phyloP scores from a whole-genome alignment of 1,140 invertebrate species.

The Acromyrmex echinatior region DNA sequence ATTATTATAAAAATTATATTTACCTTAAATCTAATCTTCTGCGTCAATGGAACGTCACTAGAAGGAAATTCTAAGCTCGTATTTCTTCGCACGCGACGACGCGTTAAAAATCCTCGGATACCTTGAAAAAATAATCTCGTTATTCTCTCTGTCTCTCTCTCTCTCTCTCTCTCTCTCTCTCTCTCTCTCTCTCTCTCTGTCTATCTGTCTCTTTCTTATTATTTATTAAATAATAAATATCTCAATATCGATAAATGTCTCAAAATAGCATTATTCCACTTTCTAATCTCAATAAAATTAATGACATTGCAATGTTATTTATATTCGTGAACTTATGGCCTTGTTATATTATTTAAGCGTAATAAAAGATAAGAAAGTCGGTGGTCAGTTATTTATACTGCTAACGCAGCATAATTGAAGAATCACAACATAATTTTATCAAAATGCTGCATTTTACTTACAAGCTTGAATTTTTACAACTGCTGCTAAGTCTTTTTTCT shows the following conservation, averaged over 20 bases:
- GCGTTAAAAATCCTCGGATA: conserved; percentile 78
- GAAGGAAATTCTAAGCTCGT: conserved; percentile 70
- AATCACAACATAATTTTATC: conserved; percentile 11
- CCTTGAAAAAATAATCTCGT: conserved; percentile 62
- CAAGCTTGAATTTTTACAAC: conserved; percentile 81
- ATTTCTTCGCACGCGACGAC: conserved; percentile 68
- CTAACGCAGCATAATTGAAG: conserved; percentile 22
- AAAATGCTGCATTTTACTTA: conserved; percentile 60
- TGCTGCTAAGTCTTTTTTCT: conserved; percentile 70
- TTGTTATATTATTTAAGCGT: conserved; percentile 14
- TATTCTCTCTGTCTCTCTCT: not conserved
- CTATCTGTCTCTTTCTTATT: not conserved
- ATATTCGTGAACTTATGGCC: not conserved
- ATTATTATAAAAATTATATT: conserved; percentile 53
- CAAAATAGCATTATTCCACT: not conserved
- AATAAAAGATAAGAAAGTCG: conserved; percentile 33
- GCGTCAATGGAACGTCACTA: conserved; percentile 73
- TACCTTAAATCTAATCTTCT: conserved; percentile 69
- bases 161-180: no score
- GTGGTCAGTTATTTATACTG: not conserved
- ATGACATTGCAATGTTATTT: not conserved
- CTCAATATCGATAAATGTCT: not conserved
- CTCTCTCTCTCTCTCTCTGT: no score
- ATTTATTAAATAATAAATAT: not conserved
- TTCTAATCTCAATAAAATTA: conserved; percentile 1